These are phyloP conservation scores for Corticium candelabrum DNA, from an alignment of 37 sponge, comb jelly and placozoan species.

Conservation along the genomic window DNA sequence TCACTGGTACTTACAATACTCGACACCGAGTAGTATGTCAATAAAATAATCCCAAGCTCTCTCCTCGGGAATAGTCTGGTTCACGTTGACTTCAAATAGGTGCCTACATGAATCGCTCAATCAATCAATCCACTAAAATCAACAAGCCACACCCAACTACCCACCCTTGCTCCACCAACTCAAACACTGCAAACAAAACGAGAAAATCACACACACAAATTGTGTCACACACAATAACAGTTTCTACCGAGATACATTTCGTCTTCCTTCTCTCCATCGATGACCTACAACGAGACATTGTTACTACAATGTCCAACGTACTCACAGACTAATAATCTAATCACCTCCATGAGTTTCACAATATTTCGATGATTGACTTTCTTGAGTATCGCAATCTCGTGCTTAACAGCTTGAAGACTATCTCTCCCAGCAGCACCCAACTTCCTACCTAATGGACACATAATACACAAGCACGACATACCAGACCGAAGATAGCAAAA, in stretches of 20 bases:
- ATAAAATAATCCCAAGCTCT: conserved; percentile 58
- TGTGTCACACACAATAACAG: background rate
- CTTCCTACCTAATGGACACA: no score
- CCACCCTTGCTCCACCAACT: background rate
- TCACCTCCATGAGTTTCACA: background rate
- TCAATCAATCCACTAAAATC: background rate
- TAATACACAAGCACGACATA: no score
- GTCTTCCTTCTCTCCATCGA: background rate
- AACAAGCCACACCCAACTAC: background rate
- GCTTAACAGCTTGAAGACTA: background rate
- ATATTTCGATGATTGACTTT: background rate
- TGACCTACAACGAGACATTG: background rate
- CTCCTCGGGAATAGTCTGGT: conserved; percentile 27
- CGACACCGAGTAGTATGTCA: conserved; percentile 69
- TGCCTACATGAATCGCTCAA: background rate
- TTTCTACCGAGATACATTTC: background rate
- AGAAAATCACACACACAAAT: background rate
- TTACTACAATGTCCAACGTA: no score
- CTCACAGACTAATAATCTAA: no score
- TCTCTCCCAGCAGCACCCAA: no score
- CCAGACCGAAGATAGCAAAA: background rate
- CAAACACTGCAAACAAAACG: background rate
- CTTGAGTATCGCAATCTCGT: background rate
- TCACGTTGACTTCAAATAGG: background rate
- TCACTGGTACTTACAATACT: conserved; percentile 57